Conservation (phyloP, 2,113 vertebrate species). For the Plecotus auritus region DNA sequence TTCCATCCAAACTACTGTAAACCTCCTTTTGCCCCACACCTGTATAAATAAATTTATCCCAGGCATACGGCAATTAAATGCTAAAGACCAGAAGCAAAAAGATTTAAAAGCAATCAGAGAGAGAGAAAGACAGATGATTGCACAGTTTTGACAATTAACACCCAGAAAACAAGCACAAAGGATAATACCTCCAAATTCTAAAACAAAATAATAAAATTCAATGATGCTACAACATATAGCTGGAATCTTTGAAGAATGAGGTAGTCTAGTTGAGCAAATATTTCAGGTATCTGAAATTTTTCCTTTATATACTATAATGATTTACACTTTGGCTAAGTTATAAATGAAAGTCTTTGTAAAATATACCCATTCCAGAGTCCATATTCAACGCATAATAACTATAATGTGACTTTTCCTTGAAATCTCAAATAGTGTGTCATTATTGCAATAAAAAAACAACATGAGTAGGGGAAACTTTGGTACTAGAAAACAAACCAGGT, state of each 20-base stretch:
- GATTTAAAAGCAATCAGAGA: not conserved
- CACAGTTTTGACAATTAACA: not conserved
- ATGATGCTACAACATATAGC: not conserved
- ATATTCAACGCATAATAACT: not conserved
- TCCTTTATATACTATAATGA: not conserved
- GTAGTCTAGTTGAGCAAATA: not conserved
- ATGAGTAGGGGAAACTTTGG: not conserved
- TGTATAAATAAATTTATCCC: not conserved
- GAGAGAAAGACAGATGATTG: not conserved
- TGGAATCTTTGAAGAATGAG: not conserved
- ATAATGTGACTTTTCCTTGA: not conserved
- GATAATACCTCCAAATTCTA: not conserved
- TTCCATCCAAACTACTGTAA: not conserved
- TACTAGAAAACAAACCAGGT: not conserved
- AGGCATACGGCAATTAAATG: not conserved
- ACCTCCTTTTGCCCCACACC: not conserved
- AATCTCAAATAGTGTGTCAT: not conserved
- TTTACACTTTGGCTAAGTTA: not conserved
- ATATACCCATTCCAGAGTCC: not conserved
- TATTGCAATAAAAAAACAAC: not conserved
- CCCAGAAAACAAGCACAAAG: not conserved
- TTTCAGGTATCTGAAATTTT: not conserved
- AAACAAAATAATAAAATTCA: not conserved
- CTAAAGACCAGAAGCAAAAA: not conserved
- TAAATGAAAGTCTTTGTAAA: not conserved